phyloP scores from a whole-genome alignment of 2,113 vertebrate species.

The Xiphophorus hellerii region DNA sequence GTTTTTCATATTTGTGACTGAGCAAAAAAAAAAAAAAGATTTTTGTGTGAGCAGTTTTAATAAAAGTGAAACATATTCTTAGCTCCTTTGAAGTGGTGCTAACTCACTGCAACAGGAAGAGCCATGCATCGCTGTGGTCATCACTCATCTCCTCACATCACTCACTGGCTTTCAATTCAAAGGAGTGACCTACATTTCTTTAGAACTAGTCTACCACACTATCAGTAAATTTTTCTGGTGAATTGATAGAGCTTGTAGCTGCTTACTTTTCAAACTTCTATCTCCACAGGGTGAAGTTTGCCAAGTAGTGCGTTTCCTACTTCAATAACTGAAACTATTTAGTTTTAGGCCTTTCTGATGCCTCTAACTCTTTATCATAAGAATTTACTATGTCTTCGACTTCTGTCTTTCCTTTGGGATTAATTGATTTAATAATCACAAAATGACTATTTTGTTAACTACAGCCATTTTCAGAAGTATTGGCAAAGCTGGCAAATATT shows the following conservation, averaged over 20 bases:
- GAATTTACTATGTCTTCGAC: background rate
- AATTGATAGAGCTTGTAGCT: background rate
- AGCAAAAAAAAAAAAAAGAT: background rate
- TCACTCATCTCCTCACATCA: conserved; percentile 19
- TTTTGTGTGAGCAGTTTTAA: background rate
- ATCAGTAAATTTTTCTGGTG: conserved; percentile 6
- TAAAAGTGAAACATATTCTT: conserved; percentile 1
- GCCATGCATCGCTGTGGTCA: background rate
- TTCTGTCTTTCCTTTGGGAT: no score
- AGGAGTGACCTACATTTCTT: conserved; percentile 6
- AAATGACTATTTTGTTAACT: no score
- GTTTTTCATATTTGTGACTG: background rate
- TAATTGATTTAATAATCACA: no score
- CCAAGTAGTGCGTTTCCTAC: background rate
- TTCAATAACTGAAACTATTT: no score
- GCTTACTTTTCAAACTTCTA: conserved; percentile 8
- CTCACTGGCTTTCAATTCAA: conserved; percentile 14
- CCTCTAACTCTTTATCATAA: background rate
- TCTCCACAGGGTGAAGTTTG: background rate
- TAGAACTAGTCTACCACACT: conserved; percentile 12
- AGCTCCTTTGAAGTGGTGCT: conserved; percentile 32
- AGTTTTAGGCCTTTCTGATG: background rate
- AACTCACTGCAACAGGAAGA: conserved; percentile 20
- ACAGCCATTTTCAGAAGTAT: no score
- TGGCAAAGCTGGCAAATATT: no score